Base-by-base conservation (phyloP, 2,113 vertebrate species). In the Myocastor coypus region DNA sequence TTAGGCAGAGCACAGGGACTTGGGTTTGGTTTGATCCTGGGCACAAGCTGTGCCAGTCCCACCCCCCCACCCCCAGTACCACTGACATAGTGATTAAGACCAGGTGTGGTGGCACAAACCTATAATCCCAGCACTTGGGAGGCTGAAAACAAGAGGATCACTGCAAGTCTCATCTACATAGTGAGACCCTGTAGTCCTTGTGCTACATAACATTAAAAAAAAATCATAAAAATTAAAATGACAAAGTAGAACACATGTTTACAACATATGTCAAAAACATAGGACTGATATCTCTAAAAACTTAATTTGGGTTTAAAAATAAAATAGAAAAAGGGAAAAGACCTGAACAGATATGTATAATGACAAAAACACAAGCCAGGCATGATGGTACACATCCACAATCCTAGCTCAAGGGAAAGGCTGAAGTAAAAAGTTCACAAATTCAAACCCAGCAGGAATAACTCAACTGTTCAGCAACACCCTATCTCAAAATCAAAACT, bases 231-330 rank as follows among this genome's bases (percentile, higher is more conserved):
- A 91, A 50, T 68, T 83, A 85, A 81, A 85, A 66, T 64, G 50
- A 82, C 82, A 93, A 71, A 80, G 34, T 80, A 24, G 90, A 30
- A 94, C 95, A 93, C 73, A 46, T 77, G 30, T 64, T n/a, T 83
- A 46, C 7, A 92, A 71, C 16, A 20, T 55, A 83, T n/a, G 12
- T 87, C 30, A 78, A 59, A 71, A 24, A 63, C 90, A 40, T 78
- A 89, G 26, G 20, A 57, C 55, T 63, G 59, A 57, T 3, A 69
- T 11, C 20, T 46, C 69, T 93, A 91, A 81, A 57, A 37, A 78
- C 69, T 87, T 84, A 77, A 86, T 40, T 37, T 66, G 30, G 13
- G 52, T 37, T 7, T 46, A 19, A 88, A 26, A 59, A 91, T 87
- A 34, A 88, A 0, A 77, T 63, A n/a, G 88, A 94, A 96, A 83